phyloP scores from a whole-genome alignment of 2,113 vertebrate genomes.

The Romanogobio albipinnatus region DNA sequence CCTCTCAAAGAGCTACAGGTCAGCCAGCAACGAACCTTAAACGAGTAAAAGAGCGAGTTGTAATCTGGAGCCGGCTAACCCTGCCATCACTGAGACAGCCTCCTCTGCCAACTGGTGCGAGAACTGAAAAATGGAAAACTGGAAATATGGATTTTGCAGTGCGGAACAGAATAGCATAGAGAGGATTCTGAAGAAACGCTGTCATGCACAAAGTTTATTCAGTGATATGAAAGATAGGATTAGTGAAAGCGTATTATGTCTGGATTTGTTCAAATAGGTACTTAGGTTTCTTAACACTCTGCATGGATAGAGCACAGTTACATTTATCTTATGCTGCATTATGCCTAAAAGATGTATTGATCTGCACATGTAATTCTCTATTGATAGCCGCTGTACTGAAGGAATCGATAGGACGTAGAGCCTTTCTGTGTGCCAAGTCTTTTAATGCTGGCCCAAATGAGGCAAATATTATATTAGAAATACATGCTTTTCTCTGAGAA shows the following conservation, averaged over 20 bases:
- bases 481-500: not conserved
- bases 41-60: conserved; percentile 12
- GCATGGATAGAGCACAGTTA: not conserved
- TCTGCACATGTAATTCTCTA: not conserved
- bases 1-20: conserved; percentile 35
- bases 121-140: conserved; percentile 24
- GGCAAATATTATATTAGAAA: not conserved
- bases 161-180: not conserved
- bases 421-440: not conserved
- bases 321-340: conserved; percentile 20
- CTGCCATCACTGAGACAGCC: not conserved
- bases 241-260: not conserved
- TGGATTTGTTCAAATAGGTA: conserved; percentile 3
- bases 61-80: not conserved
- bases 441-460: not conserved
- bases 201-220: not conserved
- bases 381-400: not conserved
- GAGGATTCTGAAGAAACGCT: not conserved
- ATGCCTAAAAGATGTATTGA: conserved; percentile 10
- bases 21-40: conserved; percentile 24
- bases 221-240: not conserved
- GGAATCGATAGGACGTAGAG: not conserved
- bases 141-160: not conserved
- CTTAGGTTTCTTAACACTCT: conserved; percentile 14
- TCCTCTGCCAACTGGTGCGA: not conserved